A percentile compares a stretch with the other conserved stretches of the same genome.
Evolutionary conservation across 2,113 vertebrate species (phyloP).

Genomic region (Triplophysa dalaica): DNA sequence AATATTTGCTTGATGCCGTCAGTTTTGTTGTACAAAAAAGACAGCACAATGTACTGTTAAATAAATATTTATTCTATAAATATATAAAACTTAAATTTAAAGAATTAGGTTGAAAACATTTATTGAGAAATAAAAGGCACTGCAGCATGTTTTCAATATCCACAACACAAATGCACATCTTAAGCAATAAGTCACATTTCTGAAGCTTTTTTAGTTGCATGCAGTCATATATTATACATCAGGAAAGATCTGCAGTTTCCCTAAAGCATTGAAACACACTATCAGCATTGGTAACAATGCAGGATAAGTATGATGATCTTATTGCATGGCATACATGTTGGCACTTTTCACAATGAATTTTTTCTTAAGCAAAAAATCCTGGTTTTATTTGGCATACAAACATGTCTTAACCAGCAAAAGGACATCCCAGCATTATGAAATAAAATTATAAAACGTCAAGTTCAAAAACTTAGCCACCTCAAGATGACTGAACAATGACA

Average conservation of each 20-base stretch:
- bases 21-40: not conserved
- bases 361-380: not conserved
- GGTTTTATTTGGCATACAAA: conserved; percentile 13
- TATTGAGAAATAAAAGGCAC: conserved; percentile 1
- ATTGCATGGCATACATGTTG: not conserved
- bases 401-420: not conserved
- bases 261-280: conserved; percentile 1
- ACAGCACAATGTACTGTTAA: conserved; percentile 7
- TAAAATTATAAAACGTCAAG: too few relatives aligned
- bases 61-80: conserved; percentile 65
- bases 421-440: not conserved
- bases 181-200: not conserved
- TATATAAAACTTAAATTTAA: conserved; percentile 72
- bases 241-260: not conserved
- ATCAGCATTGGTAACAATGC: not conserved
- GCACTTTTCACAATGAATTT: conserved; percentile 8
- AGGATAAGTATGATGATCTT: not conserved
- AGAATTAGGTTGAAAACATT: conserved; percentile 51
- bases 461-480: too few relatives aligned
- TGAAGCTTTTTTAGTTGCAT: not conserved
- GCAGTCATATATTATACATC: conserved; percentile 1
- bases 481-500: too few relatives aligned
- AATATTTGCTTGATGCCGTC: not conserved
- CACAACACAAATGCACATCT: not conserved
- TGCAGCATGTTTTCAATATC: conserved; percentile 54